Base-by-base conservation (phyloP, 2,797 vertebrate species). In the Melopsittacus undulatus region DNA sequence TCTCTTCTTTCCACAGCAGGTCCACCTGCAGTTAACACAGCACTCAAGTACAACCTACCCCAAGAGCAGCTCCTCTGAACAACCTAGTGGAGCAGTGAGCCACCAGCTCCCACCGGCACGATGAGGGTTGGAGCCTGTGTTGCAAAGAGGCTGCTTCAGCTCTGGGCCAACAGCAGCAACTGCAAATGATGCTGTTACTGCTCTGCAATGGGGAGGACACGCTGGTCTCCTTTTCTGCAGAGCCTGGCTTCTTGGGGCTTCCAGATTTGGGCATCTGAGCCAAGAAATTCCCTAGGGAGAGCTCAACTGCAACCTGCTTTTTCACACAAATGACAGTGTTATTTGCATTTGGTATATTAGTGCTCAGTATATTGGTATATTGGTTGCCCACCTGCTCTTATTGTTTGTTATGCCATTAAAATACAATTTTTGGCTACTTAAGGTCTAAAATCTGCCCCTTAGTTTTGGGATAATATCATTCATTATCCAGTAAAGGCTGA, bases 301-400 rank as follows among this genome's bases (percentile, higher is more conserved):
- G 73, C 46, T 83, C 46, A 88, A 80, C 59, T 69, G 32, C 4
- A 1, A 57, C n/a, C 46, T 21, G 38, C 3, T 3, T 72, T 83
- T 79, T 79, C 13, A 3, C 68, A 78, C 48, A 59, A 80, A 42
- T 3, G 10, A 30, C 64, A 42, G 17, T 59, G 49, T 54, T 73
- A 77, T 83, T 90, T 61, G 54, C 66, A 29, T 66, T 66, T 87
- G 34, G 10, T 68, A 7, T 56, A 68, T 89, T 38, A 54, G 43
- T 46, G 66, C 42, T 87, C 64, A 42, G 30, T 17, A 38, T 0
- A 0, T 10, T 42, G n/a, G 30, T 17, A 38, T 0, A 0, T 10
- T 42, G n/a, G 23, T 4, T 70, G 42, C n/a, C 70, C 45, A 42
- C 59, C 1, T 15, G 40, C 59, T 91, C 40, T 72, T 73, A 52